Conservation (phyloP, 2,888 invertebrate species). For the Myathropa florea region DNA sequence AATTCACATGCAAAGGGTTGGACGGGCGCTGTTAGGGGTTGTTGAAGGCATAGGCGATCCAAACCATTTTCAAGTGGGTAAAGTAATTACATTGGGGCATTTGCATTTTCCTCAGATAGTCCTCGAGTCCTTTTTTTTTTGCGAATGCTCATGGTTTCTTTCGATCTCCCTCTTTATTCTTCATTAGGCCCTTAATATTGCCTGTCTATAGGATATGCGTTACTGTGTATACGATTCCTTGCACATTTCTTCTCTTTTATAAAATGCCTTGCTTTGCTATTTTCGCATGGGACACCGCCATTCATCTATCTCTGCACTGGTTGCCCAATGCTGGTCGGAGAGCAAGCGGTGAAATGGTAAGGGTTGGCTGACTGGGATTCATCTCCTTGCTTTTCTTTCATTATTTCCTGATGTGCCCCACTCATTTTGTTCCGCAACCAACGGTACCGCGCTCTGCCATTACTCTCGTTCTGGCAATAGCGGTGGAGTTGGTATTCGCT, state of each 20-base stretch:
- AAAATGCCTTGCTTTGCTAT: conserved; percentile 44
- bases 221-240: conserved; percentile 27
- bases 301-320: conserved; percentile 69
- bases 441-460: conserved; percentile 61
- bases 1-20: conserved; percentile 36
- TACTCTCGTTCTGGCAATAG: conserved; percentile 64
- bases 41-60: conserved; percentile 8
- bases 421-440: conserved; percentile 56
- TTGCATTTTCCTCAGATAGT: conserved; percentile 64
- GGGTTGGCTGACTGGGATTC: conserved; percentile 59
- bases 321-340: conserved; percentile 63
- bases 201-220: conserved; percentile 26
- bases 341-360: conserved; percentile 47
- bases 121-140: conserved; percentile 1
- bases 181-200: conserved; percentile 64
- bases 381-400: conserved; percentile 62
- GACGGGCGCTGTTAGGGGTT: not conserved
- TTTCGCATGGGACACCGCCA: conserved; percentile 57
- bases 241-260: conserved; percentile 39
- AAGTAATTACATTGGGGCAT: conserved; percentile 68
- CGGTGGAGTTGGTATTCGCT: conserved; percentile 56
- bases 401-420: conserved; percentile 50
- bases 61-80: conserved; percentile 55
- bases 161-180: conserved; percentile 29
- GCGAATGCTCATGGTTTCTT: not conserved